These are phyloP conservation scores for Salticus scenicus DNA, from an alignment of 2,888 invertebrate genomes.

Conservation along the genomic window DNA sequence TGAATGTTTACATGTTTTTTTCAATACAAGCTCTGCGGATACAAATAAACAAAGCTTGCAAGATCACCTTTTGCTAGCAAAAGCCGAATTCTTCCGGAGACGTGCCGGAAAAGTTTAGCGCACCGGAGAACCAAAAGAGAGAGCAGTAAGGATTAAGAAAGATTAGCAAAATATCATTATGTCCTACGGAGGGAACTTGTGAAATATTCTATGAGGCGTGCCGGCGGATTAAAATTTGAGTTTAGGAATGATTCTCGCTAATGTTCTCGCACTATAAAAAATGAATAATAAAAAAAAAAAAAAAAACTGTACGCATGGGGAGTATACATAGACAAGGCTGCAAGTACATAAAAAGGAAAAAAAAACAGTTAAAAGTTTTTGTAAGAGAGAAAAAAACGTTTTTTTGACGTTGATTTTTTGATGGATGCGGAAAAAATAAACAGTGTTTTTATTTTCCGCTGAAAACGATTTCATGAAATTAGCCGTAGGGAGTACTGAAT, in stretches of 20 bases:
- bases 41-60: background rate
- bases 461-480: slow-evolving; percentile 54
- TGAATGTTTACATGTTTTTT: slow-evolving; percentile 55
- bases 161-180: slow-evolving; percentile 66
- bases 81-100: background rate
- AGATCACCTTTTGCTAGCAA: background rate
- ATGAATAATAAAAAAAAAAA: slow-evolving; percentile 35
- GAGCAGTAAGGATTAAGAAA: slow-evolving; percentile 55
- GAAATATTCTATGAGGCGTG: slow-evolving; percentile 61
- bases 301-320: background rate
- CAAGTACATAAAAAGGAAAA: slow-evolving; percentile 30
- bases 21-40: slow-evolving; percentile 36
- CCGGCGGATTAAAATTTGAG: slow-evolving; percentile 54
- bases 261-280: slow-evolving; percentile 30
- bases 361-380: slow-evolving; percentile 18
- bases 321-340: background rate
- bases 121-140: slow-evolving; percentile 17
- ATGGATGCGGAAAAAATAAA: slow-evolving; percentile 34
- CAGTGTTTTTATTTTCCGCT: slow-evolving; percentile 44
- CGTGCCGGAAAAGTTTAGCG: slow-evolving; percentile 9
- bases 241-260: slow-evolving; percentile 51
- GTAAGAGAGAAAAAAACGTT: background rate
- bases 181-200: slow-evolving; percentile 50
- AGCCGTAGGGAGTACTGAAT: slow-evolving; percentile 22
- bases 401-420: slow-evolving; percentile 26